Conservation (phyloP, 2,797 vertebrate genomes). For the Rhincodon typus region DNA sequence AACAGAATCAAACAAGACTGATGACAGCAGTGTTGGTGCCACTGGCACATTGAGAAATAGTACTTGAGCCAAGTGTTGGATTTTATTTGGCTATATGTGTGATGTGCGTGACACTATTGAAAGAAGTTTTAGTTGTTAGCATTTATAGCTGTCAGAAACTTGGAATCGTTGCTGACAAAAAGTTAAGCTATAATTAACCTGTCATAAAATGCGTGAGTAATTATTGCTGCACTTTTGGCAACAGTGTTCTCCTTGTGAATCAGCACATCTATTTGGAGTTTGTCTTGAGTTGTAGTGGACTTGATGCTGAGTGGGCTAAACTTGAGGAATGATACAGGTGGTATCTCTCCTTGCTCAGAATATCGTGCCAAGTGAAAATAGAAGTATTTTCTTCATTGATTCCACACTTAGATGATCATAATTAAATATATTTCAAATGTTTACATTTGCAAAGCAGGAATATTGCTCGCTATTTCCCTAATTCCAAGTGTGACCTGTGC, state of each 20-base stretch:
- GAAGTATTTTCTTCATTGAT: not conserved
- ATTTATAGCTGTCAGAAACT: constrained; percentile 25
- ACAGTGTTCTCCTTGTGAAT: not conserved
- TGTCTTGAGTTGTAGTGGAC: not conserved
- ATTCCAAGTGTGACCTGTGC: not conserved
- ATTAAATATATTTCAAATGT: not conserved
- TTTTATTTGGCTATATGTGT: constrained; percentile 18
- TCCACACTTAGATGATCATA: not conserved
- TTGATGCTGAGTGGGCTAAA: not conserved
- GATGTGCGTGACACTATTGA: not conserved
- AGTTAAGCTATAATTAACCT: not conserved
- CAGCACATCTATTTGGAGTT: not conserved
- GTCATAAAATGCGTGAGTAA: not conserved
- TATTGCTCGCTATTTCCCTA: not conserved
- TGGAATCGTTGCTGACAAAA: constrained; percentile 30
- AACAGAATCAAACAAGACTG: not conserved
- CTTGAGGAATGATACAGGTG: not conserved
- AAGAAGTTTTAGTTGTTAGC: constrained; percentile 23
- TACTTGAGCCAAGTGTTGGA: not conserved
- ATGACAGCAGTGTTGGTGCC: not conserved
- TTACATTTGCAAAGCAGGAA: not conserved
- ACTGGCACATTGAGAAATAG: not conserved
- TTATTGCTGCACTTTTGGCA: not conserved
- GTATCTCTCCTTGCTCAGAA: not conserved
- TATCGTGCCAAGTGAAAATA: not conserved